These are phyloP conservation scores for Hydrocynus forskahlii DNA, from an alignment of 2,797 vertebrate species.

Conservation along the genomic window DNA sequence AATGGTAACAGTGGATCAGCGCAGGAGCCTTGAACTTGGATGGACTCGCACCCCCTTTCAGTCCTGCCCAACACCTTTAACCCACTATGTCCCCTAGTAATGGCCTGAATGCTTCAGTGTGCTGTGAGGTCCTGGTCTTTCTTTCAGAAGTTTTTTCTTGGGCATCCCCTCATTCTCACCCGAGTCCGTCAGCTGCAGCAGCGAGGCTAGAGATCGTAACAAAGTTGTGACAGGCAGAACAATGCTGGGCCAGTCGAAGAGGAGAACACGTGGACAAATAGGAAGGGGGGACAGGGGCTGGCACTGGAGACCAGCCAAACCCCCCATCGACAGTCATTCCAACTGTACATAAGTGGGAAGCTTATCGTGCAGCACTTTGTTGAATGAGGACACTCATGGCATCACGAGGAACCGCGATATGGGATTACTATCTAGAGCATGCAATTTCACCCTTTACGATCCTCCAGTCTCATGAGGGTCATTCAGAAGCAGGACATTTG, in stretches of 20 bases:
- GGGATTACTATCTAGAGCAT: too few relatives aligned
- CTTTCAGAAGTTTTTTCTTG: neutral
- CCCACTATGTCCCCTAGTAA: neutral
- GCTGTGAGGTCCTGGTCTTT: neutral
- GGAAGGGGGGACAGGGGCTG: neutral
- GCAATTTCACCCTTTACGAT: conserved; percentile 14
- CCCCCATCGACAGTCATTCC: too few relatives aligned
- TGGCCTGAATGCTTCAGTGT: neutral
- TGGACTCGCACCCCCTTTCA: neutral
- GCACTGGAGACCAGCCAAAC: neutral
- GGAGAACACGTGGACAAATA: neutral
- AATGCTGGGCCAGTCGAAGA: too few relatives aligned
- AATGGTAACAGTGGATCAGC: neutral
- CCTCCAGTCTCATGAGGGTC: neutral
- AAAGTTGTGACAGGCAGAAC: neutral
- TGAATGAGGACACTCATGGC: too few relatives aligned
- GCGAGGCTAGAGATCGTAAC: neutral
- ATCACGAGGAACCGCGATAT: neutral
- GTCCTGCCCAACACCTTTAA: neutral
- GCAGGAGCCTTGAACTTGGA: neutral
- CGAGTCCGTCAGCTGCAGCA: neutral
- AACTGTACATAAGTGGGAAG: too few relatives aligned
- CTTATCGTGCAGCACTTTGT: too few relatives aligned
- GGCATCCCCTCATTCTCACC: neutral
- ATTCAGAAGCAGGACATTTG: neutral